Conservation (phyloP, 2,797 vertebrate species). For the Fistularia commersonii region DNA sequence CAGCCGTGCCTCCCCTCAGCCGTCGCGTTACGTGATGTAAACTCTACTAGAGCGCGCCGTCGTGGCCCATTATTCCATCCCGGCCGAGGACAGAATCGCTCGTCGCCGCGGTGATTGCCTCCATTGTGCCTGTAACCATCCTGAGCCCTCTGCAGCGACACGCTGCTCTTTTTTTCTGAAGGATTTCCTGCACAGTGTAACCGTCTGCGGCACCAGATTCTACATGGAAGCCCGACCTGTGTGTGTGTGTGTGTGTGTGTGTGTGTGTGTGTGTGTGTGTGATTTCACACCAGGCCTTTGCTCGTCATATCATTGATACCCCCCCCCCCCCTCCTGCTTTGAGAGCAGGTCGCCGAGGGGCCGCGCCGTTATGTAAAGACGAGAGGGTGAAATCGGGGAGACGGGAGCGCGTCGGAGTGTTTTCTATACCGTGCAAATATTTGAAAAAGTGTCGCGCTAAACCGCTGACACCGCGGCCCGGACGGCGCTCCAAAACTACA, state of each 20-base stretch:
- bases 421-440: conserved; percentile 38
- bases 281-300: conserved; percentile 5
- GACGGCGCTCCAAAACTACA: conserved; percentile 40
- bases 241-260: conserved; percentile 15
- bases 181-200: conserved; percentile 32
- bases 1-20: conserved; percentile 38
- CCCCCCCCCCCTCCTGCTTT: conserved; percentile 34
- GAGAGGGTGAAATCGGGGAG: conserved; percentile 66
- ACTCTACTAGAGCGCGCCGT: conserved; percentile 31
- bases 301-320: conserved; percentile 40
- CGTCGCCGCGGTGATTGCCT: conserved; percentile 45
- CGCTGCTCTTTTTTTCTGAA: conserved; percentile 11
- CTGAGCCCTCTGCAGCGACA: conserved; percentile 38
- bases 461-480: conserved; percentile 46
- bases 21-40: conserved; percentile 43
- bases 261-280: conserved; percentile 4
- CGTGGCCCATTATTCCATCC: conserved; percentile 41
- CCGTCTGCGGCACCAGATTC: conserved; percentile 1
- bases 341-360: conserved; percentile 40
- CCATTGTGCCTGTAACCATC: conserved; percentile 50
- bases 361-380: conserved; percentile 59
- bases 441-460: conserved; percentile 45
- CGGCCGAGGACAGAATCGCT: conserved; percentile 35
- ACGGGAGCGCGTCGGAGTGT: conserved; percentile 46
- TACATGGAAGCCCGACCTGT: background rate